Conservation (phyloP, 2,888 invertebrate species). For the Smittia sp. region DNA sequence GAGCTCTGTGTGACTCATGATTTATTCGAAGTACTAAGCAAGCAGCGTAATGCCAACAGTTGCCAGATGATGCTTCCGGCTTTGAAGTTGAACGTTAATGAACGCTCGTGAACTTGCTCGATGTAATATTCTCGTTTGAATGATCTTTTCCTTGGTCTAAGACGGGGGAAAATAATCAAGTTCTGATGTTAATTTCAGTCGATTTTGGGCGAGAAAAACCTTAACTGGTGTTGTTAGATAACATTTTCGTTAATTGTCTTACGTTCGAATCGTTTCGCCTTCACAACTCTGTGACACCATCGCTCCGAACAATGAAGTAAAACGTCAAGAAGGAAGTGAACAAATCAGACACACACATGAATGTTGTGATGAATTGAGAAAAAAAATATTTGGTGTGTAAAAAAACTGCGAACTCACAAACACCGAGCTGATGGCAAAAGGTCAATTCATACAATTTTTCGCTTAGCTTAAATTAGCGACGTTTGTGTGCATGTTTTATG, state of each 20-base stretch:
- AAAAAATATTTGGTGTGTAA: constrained; percentile 5
- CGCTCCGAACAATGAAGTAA: background rate
- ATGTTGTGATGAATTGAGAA: background rate
- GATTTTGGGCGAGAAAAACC: too few species aligned
- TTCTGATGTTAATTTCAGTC: too few species aligned
- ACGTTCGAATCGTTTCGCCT: background rate
- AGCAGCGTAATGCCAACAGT: too few species aligned
- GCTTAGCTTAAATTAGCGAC: constrained; percentile 8
- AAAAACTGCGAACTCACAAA: background rate
- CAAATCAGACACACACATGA: background rate
- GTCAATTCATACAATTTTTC: constrained; percentile 10
- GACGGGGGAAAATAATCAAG: too few species aligned
- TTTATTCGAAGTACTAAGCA: too few species aligned
- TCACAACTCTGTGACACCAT: constrained; percentile 9
- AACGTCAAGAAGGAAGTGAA: constrained; percentile 10
- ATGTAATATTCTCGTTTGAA: background rate
- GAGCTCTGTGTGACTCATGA: background rate
- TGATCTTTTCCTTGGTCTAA: too few species aligned
- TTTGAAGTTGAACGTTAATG: background rate
- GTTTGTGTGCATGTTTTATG: constrained; percentile 4
- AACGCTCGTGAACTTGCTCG: background rate
- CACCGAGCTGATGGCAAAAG: background rate
- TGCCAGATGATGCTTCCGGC: constrained; percentile 23
- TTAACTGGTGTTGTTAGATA: too few species aligned
- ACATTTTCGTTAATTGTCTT: background rate